Evolutionary conservation across 1,140 invertebrate genomes (phyloP).

Genomic region (Macrocentrus cingulum): DNA sequence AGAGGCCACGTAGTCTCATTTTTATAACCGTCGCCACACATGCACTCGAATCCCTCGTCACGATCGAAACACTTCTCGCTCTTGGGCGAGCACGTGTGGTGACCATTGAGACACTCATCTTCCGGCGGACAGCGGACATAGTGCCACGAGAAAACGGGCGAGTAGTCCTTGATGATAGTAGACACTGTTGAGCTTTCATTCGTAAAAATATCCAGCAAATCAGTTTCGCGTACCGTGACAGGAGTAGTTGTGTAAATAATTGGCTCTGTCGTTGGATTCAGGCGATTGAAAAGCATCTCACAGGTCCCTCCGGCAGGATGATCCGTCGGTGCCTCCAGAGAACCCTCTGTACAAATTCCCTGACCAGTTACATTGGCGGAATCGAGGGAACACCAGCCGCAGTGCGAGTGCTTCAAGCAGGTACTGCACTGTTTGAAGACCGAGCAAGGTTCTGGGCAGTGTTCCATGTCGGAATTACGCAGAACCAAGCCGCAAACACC

Average conservation of each 20-base stretch:
- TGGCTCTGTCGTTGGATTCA: constrained; percentile 38
- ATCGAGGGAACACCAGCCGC: constrained; percentile 75
- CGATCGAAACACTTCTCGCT: constrained; percentile 84
- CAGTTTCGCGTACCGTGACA: constrained; percentile 31
- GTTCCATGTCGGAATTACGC: constrained; percentile 65
- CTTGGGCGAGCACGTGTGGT: constrained; percentile 84
- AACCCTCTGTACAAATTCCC: constrained; percentile 76
- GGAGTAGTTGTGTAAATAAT: constrained; percentile 29
- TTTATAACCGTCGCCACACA: constrained; percentile 82
- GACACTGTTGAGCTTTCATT: constrained; percentile 53
- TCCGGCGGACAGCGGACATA: constrained; percentile 87
- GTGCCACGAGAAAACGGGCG: constrained; percentile 73
- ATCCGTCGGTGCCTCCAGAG: constrained; percentile 70
- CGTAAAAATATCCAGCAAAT: constrained; percentile 56
- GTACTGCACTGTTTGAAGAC: constrained; percentile 83
- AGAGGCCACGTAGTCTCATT: constrained; percentile 47
- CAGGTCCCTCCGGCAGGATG: constrained; percentile 71
- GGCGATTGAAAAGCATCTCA: constrained; percentile 56
- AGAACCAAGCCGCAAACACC: constrained; percentile 87
- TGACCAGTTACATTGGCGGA: constrained; percentile 62
- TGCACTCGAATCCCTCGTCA: constrained; percentile 77
- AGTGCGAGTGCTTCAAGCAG: constrained; percentile 83
- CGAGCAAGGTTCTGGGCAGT: constrained; percentile 83
- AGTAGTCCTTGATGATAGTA: constrained; percentile 43
- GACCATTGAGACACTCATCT: constrained; percentile 89